Evolutionary conservation across 2,888 invertebrate species (phyloP), one percentile per base, ranked within the genome.

Genomic region (Nowickia ferox): DNA sequence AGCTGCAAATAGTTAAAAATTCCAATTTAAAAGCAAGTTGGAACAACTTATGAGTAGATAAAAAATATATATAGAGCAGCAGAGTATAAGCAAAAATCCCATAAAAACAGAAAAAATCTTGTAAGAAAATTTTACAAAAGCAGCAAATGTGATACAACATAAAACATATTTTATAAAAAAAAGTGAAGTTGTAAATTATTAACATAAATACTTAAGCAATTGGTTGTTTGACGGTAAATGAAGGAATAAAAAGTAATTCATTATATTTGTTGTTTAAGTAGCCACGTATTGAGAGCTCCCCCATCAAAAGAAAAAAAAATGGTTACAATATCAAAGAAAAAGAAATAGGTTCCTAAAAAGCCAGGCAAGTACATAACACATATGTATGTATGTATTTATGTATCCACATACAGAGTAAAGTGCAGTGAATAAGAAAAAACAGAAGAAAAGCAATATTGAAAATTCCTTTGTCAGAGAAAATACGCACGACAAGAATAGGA

Each of bases 261-360:
- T 55, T 0, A 44, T 44, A 51, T 38, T 63, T 75, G 61, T 59
- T 71, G 22, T 84, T 71, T 57, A 57, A n/a, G 11, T 19, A 78
- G 83, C 83, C 83, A 84, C 83, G 83, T 84, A 84, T 78, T 77
- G 83, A 59, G 72, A 77, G 77, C 59, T 66, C 53, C 22, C 22
- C 48, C 10, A 74, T 48, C 44, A 44, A 61, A 55, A 40, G 30
- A 61, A 61, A 77, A 65, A 61, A 76, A 66, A 71, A 57, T 81
- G 48, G 44, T 65, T 59, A 72, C 40, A 81, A 82, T 68, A 65
- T 79, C 44, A 68, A 76, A 80, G 44, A 78, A 44, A 68, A 77
- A 80, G 40, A 75, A 83, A 59, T 76, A 66, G 78, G 19, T 80
- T 83, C 75, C 83, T 71, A 38, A 72, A 51, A 85, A 84, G 65